Base-by-base conservation (phyloP, 1,140 invertebrate genomes). In the Halictus rubicundus region DNA sequence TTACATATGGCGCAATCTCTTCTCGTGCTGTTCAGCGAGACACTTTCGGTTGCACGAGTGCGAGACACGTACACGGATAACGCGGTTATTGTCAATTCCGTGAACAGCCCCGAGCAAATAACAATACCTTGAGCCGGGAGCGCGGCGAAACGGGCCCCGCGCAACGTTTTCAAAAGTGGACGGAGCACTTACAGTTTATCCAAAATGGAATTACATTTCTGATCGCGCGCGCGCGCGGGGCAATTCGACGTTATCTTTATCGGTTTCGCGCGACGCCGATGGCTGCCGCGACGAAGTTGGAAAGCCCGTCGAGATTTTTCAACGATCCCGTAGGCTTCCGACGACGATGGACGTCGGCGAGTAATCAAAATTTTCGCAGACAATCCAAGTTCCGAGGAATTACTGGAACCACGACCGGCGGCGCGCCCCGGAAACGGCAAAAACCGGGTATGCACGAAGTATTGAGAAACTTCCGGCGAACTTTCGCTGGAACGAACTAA, bases 401-500 rank as follows among this genome's bases (percentile, higher is more conserved):
- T 74, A 66, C 63, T 49, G 8, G 9, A 21, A 19, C 23, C 32
- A 25, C 32, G 14, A 25, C 16, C n/a, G n/a, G 69, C 9, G 19
- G 16, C 42, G 25, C 25, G 42, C 5, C 16, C 23, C 19, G 59
- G 60, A 54, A 49, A 60, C 25, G 49, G 72, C 77, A 60, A 74
- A 68, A 65, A 79, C 37, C 25, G 25, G 32, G 46, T 19, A 49
- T 46, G 27, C 39, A 19, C 32, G 37, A 79, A 73, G 70, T 74
- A 79, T 79, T 74, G 77, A 52, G 27, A 74, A 79, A 79, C 32
- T 79, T 79, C 59, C 46, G 23, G 2, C 21, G 8, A 54, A 72
- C 59, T 78, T 37, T 49, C n/a, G n/a, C 61, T 60, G 66, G 52
- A 74, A 79, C 73, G 77, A 79, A 66, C 70, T 21, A 79, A 79